Percentiles rank a stretch among this genome's conserved stretches.
Conservation (phyloP, 2,888 invertebrate species). For the Rhogogaster chlorosoma region DNA sequence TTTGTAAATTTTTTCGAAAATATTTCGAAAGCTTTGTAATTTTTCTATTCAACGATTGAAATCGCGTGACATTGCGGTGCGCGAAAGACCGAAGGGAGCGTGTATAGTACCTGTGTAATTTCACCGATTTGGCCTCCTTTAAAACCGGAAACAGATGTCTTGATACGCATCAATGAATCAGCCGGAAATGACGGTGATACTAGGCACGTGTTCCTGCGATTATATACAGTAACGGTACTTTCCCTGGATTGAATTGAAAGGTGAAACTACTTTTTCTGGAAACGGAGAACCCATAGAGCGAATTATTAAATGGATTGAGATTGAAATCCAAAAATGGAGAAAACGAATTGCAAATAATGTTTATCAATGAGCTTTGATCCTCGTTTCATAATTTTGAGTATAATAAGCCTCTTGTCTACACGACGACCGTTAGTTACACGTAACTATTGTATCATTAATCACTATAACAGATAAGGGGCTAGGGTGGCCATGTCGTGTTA, state of each 20-base stretch:
- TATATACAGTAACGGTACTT: background rate
- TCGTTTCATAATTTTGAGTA: background rate
- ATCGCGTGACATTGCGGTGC: constrained; percentile 38
- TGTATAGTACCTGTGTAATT: constrained; percentile 25
- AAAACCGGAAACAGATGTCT: constrained; percentile 47
- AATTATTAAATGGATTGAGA: background rate
- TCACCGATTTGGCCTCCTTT: constrained; percentile 23
- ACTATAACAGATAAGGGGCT: constrained; percentile 27
- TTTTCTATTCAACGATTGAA: background rate
- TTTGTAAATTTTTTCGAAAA: background rate
- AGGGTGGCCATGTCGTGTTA: constrained; percentile 15
- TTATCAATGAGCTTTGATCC: background rate
- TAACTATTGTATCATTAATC: constrained; percentile 45
- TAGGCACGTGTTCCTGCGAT: constrained; percentile 13
- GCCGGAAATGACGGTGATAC: constrained; percentile 40
- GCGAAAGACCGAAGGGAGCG: background rate
- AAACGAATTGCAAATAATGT: background rate
- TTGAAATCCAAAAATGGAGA: background rate
- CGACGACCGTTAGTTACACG: constrained; percentile 39
- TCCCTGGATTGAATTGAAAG: background rate
- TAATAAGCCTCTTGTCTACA: background rate
- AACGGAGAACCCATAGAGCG: background rate
- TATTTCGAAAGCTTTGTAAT: background rate
- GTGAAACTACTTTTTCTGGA: background rate
- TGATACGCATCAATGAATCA: constrained; percentile 35